Conservation (phyloP, 2,888 invertebrate species). For the Pelosia muscerda region DNA sequence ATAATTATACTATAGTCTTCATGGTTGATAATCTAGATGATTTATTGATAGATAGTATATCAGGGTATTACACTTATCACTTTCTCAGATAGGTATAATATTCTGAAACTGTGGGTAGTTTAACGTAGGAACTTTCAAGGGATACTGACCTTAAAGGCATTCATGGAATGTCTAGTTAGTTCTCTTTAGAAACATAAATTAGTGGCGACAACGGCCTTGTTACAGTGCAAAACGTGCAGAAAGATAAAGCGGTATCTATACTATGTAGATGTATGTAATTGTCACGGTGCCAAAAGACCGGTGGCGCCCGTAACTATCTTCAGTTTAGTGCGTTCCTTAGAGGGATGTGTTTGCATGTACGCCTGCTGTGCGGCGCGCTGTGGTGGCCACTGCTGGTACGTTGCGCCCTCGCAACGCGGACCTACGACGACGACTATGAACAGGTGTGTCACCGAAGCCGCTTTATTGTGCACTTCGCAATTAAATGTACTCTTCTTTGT, state of each 20-base stretch:
- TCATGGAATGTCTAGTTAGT: constrained; percentile 18
- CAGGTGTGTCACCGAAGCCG: constrained; percentile 80
- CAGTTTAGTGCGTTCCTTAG: constrained; percentile 84
- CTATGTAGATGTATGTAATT: constrained; percentile 65
- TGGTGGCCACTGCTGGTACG: constrained; percentile 84
- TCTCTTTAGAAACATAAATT: constrained; percentile 39
- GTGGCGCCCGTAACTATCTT: constrained; percentile 79
- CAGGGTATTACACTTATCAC: neutral
- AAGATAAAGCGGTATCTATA: constrained; percentile 72
- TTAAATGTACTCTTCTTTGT: constrained; percentile 52
- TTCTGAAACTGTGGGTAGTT: constrained; percentile 18
- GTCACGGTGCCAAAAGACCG: constrained; percentile 81
- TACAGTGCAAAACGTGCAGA: constrained; percentile 63
- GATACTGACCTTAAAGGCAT: constrained; percentile 6
- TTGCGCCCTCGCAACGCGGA: constrained; percentile 76
- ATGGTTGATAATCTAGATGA: constrained; percentile 3
- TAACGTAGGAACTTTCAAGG: constrained; percentile 1
- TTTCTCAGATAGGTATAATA: constrained; percentile 2
- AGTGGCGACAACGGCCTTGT: constrained; percentile 63
- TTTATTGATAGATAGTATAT: constrained; percentile 3
- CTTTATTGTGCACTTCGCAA: constrained; percentile 72
- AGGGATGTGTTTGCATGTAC: constrained; percentile 85
- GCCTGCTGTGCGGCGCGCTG: constrained; percentile 84
- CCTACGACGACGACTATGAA: constrained; percentile 83
- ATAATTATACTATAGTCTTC: neutral